phyloP scores from a whole-genome alignment of 2,888 invertebrate genomes.

The Tenthredo livida region DNA sequence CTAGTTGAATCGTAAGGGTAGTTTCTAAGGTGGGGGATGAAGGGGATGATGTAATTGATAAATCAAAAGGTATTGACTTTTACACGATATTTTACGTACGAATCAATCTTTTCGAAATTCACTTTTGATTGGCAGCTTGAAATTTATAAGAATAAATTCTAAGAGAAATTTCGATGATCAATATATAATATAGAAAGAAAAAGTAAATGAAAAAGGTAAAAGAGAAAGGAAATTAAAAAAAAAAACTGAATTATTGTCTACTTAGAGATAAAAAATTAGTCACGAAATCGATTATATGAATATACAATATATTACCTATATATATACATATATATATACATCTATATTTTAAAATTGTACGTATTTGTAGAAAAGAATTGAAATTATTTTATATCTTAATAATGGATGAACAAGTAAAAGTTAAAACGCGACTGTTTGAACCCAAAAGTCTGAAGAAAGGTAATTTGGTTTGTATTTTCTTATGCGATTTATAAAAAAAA shows the following conservation, averaged over 20 bases:
- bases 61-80: not conserved
- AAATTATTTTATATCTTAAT: conserved; percentile 61
- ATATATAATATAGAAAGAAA: not conserved
- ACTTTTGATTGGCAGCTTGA: not conserved
- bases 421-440: conserved; percentile 60
- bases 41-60: not conserved
- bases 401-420: conserved; percentile 25
- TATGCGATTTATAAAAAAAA: conserved; percentile 65
- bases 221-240: not conserved
- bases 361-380: conserved; percentile 56
- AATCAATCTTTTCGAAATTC: not conserved
- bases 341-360: not conserved
- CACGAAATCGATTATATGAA: conserved; percentile 14
- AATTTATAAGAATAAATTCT: not conserved
- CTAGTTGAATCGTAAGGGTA: conserved; percentile 57
- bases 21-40: conserved; percentile 23
- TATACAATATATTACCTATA: conserved; percentile 7
- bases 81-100: not conserved
- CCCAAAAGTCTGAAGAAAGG: conserved; percentile 63
- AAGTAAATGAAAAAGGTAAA: not conserved
- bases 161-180: not conserved
- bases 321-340: conserved; percentile 1
- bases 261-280: conserved; percentile 9
- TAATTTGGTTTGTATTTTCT: conserved; percentile 69
- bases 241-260: not conserved